A percentile compares a stretch with the other conserved stretches of the same genome.
phyloP scores from a whole-genome alignment of 2,113 vertebrate genomes.

The Nansenia antarctica region DNA sequence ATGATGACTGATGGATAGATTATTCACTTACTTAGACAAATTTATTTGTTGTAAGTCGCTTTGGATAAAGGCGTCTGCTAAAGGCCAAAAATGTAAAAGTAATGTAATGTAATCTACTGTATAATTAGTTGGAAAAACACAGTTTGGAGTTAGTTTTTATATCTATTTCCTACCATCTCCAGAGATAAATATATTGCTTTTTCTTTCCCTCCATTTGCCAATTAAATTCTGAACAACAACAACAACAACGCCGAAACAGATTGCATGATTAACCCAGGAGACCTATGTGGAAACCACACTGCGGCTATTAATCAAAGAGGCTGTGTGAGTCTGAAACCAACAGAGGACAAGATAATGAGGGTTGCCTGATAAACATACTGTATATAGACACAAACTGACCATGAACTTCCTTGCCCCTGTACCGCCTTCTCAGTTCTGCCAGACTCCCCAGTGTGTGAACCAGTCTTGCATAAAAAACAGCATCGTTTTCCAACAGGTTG shows the following conservation, averaged over 20 bases:
- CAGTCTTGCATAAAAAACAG: background rate
- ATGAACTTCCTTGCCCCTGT: background rate
- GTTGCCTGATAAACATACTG: too few relatives aligned
- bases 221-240: background rate
- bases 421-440: background rate
- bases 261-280: background rate
- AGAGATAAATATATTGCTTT: background rate
- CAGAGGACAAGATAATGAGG: background rate
- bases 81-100: too few relatives aligned
- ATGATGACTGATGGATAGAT: too few relatives aligned
- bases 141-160: background rate
- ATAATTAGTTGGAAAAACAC: background rate
- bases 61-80: too few relatives aligned
- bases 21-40: too few relatives aligned
- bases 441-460: background rate
- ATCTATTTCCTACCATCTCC: background rate
- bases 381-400: background rate
- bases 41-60: too few relatives aligned
- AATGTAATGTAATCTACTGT: too few relatives aligned
- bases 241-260: too few relatives aligned
- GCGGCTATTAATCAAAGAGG: background rate
- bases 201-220: background rate
- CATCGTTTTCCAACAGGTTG: too few relatives aligned
- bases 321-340: background rate
- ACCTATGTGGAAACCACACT: background rate